phyloP scores from a whole-genome alignment of 2,113 vertebrate species.

The Gadus macrocephalus region DNA sequence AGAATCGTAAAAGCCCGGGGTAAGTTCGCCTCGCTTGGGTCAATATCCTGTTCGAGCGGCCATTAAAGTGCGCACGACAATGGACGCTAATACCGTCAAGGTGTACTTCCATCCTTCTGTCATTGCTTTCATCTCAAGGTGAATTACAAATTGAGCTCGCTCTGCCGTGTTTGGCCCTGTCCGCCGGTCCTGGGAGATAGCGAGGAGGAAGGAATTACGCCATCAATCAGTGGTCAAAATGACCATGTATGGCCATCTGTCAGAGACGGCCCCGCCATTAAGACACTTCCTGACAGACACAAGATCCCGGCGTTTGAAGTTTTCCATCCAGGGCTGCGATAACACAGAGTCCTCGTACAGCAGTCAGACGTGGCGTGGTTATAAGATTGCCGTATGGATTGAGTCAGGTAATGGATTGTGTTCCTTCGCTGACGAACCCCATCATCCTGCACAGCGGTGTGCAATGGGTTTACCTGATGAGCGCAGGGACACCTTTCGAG shows the following conservation, averaged over 20 bases:
- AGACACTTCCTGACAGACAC: constrained; percentile 43
- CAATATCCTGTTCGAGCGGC: constrained; percentile 67
- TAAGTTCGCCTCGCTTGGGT: constrained; percentile 61
- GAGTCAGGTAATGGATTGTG: constrained; percentile 36
- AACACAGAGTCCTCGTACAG: constrained; percentile 37
- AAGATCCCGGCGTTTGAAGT: constrained; percentile 34
- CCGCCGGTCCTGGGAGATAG: constrained; percentile 23
- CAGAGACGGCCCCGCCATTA: constrained; percentile 39
- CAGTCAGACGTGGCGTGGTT: constrained; percentile 33
- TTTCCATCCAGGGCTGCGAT: constrained; percentile 41
- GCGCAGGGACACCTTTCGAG: constrained; percentile 17
- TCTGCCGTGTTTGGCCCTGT: constrained; percentile 36
- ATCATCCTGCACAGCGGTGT: not conserved
- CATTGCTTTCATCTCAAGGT: constrained; percentile 65
- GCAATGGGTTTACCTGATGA: constrained; percentile 37
- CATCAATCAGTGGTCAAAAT: constrained; percentile 48
- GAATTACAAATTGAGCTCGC: constrained; percentile 61
- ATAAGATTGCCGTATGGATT: constrained; percentile 44
- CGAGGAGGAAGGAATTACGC: constrained; percentile 37
- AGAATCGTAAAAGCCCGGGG: constrained; percentile 62
- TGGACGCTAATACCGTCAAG: constrained; percentile 59
- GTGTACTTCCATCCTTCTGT: constrained; percentile 49
- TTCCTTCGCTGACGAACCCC: constrained; percentile 49
- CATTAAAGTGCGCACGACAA: constrained; percentile 64
- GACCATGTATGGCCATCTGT: constrained; percentile 44